A percentile compares a stretch with the other conserved stretches of the same genome.
Conservation (phyloP, 1,140 invertebrate species). For the Drosophila ercepeae region DNA sequence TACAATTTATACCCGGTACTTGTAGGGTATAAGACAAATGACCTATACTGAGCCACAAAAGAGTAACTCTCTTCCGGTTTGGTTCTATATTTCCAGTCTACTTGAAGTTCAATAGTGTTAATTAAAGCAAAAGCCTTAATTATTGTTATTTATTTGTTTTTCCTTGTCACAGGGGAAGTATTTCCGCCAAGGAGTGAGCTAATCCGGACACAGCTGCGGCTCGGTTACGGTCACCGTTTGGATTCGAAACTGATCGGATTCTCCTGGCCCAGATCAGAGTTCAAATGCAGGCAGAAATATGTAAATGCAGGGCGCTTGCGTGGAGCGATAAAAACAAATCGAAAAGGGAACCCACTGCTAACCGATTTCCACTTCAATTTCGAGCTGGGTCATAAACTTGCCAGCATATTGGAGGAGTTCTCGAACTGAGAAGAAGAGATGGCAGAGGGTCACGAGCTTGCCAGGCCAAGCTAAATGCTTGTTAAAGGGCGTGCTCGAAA, state of each 20-base stretch:
- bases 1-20: too few relatives aligned
- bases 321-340: slow-evolving; percentile 53
- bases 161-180: slow-evolving; percentile 46
- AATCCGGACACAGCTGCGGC: slow-evolving; percentile 38
- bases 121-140: slow-evolving; percentile 64
- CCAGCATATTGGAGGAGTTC: slow-evolving; percentile 37
- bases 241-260: slow-evolving; percentile 26
- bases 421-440: background rate
- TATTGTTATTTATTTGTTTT: slow-evolving; percentile 36
- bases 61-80: slow-evolving; percentile 1
- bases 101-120: slow-evolving; percentile 76
- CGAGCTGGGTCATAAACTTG: slow-evolving; percentile 59
- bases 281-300: slow-evolving; percentile 78
- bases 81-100: background rate
- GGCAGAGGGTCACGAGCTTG: slow-evolving; percentile 66
- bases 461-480: slow-evolving; percentile 64
- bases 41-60: too few relatives aligned
- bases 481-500: slow-evolving; percentile 76
- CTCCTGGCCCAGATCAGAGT: slow-evolving; percentile 43
- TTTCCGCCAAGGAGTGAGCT: slow-evolving; percentile 50
- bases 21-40: too few relatives aligned
- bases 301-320: slow-evolving; percentile 78
- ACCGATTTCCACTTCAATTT: slow-evolving; percentile 62
- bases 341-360: slow-evolving; percentile 46
- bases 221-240: background rate